Evolutionary conservation across 1,140 invertebrate species (phyloP).

Genomic region (Elymnias hypermnestra): DNA sequence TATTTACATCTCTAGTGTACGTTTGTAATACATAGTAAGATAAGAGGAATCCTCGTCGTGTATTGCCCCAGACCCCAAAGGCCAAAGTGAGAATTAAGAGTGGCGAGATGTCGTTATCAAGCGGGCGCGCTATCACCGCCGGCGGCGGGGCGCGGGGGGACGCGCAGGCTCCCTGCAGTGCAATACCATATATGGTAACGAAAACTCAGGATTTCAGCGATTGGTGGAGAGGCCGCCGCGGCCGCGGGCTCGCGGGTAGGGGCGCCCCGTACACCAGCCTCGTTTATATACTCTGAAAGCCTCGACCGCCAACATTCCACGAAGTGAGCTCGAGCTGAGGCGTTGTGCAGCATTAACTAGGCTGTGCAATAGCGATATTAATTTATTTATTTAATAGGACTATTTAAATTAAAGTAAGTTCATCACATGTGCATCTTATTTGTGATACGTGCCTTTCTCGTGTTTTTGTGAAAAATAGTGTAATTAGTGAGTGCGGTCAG

Average conservation of each 20-base stretch:
- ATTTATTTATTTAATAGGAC: slow-evolving; percentile 73
- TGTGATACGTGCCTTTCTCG: slow-evolving; percentile 39
- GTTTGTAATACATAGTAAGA: too few relatives aligned
- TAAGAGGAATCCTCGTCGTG: slow-evolving; percentile 16
- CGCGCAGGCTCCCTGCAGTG: slow-evolving; percentile 68
- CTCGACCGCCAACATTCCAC: slow-evolving; percentile 65
- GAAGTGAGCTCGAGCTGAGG: slow-evolving; percentile 65
- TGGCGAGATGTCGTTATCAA: slow-evolving; percentile 51
- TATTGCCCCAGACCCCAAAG: slow-evolving; percentile 4
- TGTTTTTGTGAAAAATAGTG: slow-evolving; percentile 37
- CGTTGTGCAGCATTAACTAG: slow-evolving; percentile 66
- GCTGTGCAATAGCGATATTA: slow-evolving; percentile 71
- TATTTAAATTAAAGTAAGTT: slow-evolving; percentile 74
- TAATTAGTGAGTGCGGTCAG: slow-evolving; percentile 58
- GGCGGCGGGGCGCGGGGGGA: slow-evolving; percentile 29
- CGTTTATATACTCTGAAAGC: slow-evolving; percentile 66
- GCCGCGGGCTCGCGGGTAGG: slow-evolving; percentile 56
- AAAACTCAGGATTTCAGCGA: slow-evolving; percentile 63
- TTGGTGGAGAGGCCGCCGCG: slow-evolving; percentile 57
- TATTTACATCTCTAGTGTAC: slow-evolving; percentile 8
- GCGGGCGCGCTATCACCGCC: slow-evolving; percentile 50
- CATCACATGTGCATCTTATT: slow-evolving; percentile 30
- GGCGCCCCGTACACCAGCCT: slow-evolving; percentile 65
- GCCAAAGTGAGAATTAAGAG: slow-evolving; percentile 12
- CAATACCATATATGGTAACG: slow-evolving; percentile 74